Evolutionary conservation across 2,113 vertebrate genomes (phyloP).

Genomic region (Anguilla rostrata): DNA sequence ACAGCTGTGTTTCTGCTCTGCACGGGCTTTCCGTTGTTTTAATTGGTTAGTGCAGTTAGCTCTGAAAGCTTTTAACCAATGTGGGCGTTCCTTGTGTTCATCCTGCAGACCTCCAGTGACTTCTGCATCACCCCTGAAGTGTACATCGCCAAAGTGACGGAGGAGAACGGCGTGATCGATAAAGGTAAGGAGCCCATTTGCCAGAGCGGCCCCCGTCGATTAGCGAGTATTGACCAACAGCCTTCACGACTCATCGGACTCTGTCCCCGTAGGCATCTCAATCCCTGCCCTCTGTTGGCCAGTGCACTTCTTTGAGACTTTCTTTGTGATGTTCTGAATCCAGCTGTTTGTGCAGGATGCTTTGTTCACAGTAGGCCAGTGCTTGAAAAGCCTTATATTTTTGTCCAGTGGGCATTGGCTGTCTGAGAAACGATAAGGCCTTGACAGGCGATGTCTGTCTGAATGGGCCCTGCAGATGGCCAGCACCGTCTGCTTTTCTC

Average conservation of each 20-base stretch:
- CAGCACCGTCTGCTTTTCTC: neutral
- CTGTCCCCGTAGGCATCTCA: neutral
- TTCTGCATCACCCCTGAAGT: conserved; percentile 87
- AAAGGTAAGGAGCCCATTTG: conserved; percentile 64
- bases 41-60: neutral
- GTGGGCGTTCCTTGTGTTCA: neutral
- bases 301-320: neutral
- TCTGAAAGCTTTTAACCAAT: neutral
- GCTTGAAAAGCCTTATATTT: neutral
- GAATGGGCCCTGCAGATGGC: neutral
- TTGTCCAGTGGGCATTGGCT: neutral
- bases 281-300: neutral
- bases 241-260: neutral
- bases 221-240: neutral
- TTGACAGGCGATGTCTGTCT: neutral
- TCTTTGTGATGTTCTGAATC: neutral
- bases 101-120: conserved; percentile 82
- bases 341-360: neutral
- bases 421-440: neutral
- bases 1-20: neutral
- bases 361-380: neutral
- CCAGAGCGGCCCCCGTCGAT: neutral
- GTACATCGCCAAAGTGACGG: conserved; percentile 80
- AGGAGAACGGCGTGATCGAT: conserved; percentile 79
- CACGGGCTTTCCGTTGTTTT: neutral